These are phyloP conservation scores for Zhuqinia jingwanae DNA, from an alignment of 2,888 invertebrate species.

Conservation along the genomic window DNA sequence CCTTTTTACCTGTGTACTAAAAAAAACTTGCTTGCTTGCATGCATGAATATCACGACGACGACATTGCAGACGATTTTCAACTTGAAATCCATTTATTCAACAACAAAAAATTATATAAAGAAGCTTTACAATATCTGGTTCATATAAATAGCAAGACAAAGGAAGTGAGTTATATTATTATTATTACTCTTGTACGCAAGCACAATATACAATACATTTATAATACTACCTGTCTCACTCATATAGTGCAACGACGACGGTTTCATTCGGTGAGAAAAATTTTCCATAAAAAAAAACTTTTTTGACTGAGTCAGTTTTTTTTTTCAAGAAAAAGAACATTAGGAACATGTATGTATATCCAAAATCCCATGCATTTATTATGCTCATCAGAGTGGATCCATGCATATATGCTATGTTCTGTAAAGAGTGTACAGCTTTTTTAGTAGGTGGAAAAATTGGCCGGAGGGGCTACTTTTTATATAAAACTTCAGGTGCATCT, in stretches of 20 bases:
- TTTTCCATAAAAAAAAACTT: slow-evolving; percentile 43
- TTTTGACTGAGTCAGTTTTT: slow-evolving; percentile 39
- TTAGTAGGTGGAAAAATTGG: slow-evolving; percentile 63
- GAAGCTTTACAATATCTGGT: background rate
- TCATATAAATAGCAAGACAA: background rate
- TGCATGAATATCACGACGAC: slow-evolving; percentile 29
- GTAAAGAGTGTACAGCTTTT: too few species aligned
- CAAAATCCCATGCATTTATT: slow-evolving; percentile 60
- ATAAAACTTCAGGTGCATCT: slow-evolving; percentile 65
- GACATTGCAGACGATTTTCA: slow-evolving; percentile 9
- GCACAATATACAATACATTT: too few species aligned
- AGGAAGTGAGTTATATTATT: slow-evolving; percentile 27
- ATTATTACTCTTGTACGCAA: too few species aligned
- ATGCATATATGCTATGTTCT: slow-evolving; percentile 52
- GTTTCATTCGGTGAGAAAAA: too few species aligned
- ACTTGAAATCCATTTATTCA: slow-evolving; percentile 9
- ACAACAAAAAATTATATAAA: background rate
- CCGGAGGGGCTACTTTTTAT: slow-evolving; percentile 34
- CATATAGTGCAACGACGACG: too few species aligned
- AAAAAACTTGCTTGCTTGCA: background rate
- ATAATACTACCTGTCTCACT: too few species aligned
- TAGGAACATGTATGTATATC: slow-evolving; percentile 13
- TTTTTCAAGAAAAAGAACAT: background rate
- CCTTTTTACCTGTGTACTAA: too few species aligned
- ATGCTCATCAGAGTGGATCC: slow-evolving; percentile 67